phyloP scores from a whole-genome alignment of 2,113 vertebrate genomes.

The Datnioides undecimradiatus region DNA sequence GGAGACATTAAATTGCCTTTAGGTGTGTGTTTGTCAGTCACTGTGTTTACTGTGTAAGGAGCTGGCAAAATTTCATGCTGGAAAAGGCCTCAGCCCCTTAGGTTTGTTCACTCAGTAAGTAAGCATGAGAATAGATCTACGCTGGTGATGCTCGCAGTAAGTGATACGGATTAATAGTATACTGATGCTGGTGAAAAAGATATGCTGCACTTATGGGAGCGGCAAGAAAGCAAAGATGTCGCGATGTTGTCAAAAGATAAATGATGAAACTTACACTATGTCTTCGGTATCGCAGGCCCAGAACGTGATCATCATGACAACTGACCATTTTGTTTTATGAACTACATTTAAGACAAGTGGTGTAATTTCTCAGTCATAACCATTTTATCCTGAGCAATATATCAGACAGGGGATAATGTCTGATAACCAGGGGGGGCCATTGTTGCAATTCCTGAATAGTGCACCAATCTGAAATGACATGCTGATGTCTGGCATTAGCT shows the following conservation, averaged over 20 bases:
- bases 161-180: constrained; percentile 65
- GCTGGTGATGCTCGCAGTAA: constrained; percentile 32
- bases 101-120: background rate
- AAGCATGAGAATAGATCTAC: background rate
- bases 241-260: background rate
- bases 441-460: constrained; percentile 34
- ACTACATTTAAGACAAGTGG: constrained; percentile 9
- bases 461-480: constrained; percentile 49
- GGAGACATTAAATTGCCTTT: constrained; percentile 17
- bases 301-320: background rate
- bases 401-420: constrained; percentile 22
- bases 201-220: background rate
- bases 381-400: constrained; percentile 19
- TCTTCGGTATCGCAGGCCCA: background rate
- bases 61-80: constrained; percentile 13
- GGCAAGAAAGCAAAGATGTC: background rate
- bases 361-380: constrained; percentile 11
- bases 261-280: background rate
- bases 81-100: background rate
- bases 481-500: constrained; percentile 63
- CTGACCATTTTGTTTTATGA: constrained; percentile 15
- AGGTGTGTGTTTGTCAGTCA: constrained; percentile 28
- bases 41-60: constrained; percentile 13
- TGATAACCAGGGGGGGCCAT: constrained; percentile 26
- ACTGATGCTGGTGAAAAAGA: background rate